Percentiles rank a stretch among this genome's conserved stretches.
Evolutionary conservation across 2,888 invertebrate genomes (phyloP).

Genomic region (Pyralis farinalis): DNA sequence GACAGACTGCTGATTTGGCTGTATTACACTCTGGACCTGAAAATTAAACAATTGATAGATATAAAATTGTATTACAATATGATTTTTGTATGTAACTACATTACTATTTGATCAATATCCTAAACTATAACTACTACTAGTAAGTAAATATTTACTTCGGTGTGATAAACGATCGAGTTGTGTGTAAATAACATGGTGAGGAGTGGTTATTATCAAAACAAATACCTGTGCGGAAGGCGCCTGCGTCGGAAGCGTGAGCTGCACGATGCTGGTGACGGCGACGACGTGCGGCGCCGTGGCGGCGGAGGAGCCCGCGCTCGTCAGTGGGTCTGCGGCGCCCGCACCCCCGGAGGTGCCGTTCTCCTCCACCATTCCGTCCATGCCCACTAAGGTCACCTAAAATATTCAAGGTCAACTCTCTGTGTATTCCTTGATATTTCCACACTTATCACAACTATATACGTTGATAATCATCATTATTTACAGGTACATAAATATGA

Average conservation of each 20-base stretch:
- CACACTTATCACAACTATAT: slow-evolving; percentile 38
- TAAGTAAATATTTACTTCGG: no score
- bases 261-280: slow-evolving; percentile 89
- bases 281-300: slow-evolving; percentile 64
- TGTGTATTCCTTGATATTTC: slow-evolving; percentile 63
- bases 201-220: slow-evolving; percentile 30
- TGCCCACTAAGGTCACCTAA: slow-evolving; percentile 85
- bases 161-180: no score
- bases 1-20: slow-evolving; percentile 97
- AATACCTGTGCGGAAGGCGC: slow-evolving; percentile 85
- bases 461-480: slow-evolving; percentile 32
- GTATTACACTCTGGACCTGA: slow-evolving; percentile 97
- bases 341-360: slow-evolving; percentile 83
- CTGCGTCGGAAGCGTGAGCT: slow-evolving; percentile 88
- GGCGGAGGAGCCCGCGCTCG: slow-evolving; percentile 49
- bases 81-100: neutral
- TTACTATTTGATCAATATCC: no score
- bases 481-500: slow-evolving; percentile 30
- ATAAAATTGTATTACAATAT: neutral
- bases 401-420: slow-evolving; percentile 80
- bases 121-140: no score
- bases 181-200: neutral
- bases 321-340: slow-evolving; percentile 59
- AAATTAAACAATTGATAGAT: slow-evolving; percentile 31
- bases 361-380: slow-evolving; percentile 97